A percentile compares a stretch with the other conserved stretches of the same genome.
phyloP scores from a whole-genome alignment of 2,888 invertebrate species.

The Drosophila nr. perissopoda region DNA sequence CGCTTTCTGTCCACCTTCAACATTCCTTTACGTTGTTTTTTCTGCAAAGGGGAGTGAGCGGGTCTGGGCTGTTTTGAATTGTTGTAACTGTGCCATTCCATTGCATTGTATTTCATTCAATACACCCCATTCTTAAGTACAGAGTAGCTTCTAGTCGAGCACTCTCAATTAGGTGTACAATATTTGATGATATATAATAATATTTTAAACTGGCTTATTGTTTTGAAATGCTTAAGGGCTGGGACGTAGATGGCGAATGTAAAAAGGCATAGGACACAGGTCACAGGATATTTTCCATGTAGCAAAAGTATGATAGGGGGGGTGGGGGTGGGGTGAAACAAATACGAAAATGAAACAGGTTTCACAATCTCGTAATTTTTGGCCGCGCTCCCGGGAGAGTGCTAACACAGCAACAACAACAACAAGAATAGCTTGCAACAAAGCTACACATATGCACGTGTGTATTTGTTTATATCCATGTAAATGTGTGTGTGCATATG shows the following conservation, averaged over 20 bases:
- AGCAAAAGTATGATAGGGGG: constrained; percentile 2
- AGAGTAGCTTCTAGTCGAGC: background rate
- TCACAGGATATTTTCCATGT: constrained; percentile 1
- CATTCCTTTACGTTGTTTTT: background rate
- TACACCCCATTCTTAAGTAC: background rate
- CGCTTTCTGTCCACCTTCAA: background rate
- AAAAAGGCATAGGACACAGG: background rate
- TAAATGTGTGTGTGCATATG: background rate
- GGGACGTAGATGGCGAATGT: background rate
- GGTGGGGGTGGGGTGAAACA: no score
- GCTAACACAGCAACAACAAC: background rate
- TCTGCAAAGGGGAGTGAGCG: background rate
- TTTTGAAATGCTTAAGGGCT: constrained; percentile 18
- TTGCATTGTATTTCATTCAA: background rate
- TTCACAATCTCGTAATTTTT: constrained; percentile 16
- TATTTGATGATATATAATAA: background rate
- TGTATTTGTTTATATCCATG: background rate
- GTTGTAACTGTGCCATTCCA: background rate
- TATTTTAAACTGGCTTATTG: constrained; percentile 24
- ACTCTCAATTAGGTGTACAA: background rate
- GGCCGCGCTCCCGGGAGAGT: background rate
- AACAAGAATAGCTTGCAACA: background rate
- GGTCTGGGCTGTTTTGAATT: background rate
- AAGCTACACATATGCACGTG: background rate
- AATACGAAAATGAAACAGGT: constrained; percentile 17